Evolutionary conservation across 2,888 invertebrate species (phyloP).

Genomic region (Aphidoletes aphidimyza): DNA sequence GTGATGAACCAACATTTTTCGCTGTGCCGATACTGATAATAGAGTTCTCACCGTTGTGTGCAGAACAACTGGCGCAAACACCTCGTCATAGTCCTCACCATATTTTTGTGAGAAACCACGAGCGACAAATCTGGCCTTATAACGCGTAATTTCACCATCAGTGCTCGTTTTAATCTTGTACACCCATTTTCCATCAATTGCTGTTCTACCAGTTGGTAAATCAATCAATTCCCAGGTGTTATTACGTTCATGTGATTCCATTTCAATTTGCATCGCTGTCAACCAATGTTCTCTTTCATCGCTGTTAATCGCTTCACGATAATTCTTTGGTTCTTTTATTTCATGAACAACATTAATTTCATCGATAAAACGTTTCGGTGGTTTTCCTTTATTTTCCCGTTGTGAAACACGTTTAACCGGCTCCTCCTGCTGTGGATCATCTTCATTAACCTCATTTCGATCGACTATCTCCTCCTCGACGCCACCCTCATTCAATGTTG

Average conservation of each 20-base stretch:
- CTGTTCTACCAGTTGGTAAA: slow-evolving; percentile 55
- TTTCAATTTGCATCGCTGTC: slow-evolving; percentile 54
- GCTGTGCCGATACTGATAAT: slow-evolving; percentile 57
- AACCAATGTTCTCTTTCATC: slow-evolving; percentile 55
- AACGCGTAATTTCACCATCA: slow-evolving; percentile 57
- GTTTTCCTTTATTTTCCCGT: background rate
- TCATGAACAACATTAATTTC: background rate
- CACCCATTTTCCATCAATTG: slow-evolving; percentile 59
- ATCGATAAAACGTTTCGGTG: slow-evolving; percentile 10
- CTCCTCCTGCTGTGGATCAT: background rate
- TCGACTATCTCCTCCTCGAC: background rate
- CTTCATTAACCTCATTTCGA: background rate
- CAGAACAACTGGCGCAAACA: slow-evolving; percentile 58
- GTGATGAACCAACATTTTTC: slow-evolving; percentile 55
- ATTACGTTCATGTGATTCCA: background rate
- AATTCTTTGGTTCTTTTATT: slow-evolving; percentile 47
- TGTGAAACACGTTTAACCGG: slow-evolving; percentile 3
- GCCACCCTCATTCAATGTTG: background rate
- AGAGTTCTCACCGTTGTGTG: slow-evolving; percentile 57
- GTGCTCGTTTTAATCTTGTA: slow-evolving; percentile 57
- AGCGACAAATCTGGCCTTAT: slow-evolving; percentile 57
- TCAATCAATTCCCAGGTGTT: slow-evolving; percentile 54
- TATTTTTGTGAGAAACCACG: slow-evolving; percentile 58
- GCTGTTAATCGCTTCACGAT: slow-evolving; percentile 55
- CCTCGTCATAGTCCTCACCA: slow-evolving; percentile 58